Conservation (phyloP, 2,113 vertebrate species). For the Oreochromis niloticus region DNA sequence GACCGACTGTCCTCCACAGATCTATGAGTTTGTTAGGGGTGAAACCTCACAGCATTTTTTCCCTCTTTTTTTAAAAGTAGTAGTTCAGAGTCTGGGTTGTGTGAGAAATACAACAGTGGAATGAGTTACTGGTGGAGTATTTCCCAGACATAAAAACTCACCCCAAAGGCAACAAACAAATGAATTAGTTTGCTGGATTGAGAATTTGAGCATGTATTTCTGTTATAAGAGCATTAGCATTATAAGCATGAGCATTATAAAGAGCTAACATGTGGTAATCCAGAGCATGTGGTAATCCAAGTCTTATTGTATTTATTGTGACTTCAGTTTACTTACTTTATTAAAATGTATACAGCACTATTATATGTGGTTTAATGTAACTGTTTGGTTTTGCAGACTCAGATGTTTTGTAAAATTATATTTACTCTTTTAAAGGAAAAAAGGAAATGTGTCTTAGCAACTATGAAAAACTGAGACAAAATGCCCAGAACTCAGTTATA, state of each 20-base stretch:
- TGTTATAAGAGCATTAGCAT: neutral
- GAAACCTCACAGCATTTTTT: constrained; percentile 1
- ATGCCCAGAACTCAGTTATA: neutral
- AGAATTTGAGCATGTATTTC: neutral
- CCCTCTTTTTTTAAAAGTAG: neutral
- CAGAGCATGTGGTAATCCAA: neutral
- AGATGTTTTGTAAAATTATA: neutral
- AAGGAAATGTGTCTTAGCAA: neutral
- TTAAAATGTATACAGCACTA: neutral
- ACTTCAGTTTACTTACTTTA: neutral
- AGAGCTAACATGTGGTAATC: neutral
- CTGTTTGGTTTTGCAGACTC: neutral
- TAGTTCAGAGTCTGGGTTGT: constrained; percentile 14
- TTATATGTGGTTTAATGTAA: neutral
- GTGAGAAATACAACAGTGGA: constrained; percentile 35
- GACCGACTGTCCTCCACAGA: constrained; percentile 27
- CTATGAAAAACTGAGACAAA: neutral
- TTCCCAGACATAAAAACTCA: constrained; percentile 34
- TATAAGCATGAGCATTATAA: neutral
- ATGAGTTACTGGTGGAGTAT: constrained; percentile 18
- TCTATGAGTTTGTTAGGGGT: constrained; percentile 23
- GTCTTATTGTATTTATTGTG: neutral
- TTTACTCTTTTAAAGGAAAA: neutral
- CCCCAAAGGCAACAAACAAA: constrained; percentile 1
- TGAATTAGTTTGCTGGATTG: neutral